Conservation (phyloP, 2,888 invertebrate species). For the Tachina lurida region DNA sequence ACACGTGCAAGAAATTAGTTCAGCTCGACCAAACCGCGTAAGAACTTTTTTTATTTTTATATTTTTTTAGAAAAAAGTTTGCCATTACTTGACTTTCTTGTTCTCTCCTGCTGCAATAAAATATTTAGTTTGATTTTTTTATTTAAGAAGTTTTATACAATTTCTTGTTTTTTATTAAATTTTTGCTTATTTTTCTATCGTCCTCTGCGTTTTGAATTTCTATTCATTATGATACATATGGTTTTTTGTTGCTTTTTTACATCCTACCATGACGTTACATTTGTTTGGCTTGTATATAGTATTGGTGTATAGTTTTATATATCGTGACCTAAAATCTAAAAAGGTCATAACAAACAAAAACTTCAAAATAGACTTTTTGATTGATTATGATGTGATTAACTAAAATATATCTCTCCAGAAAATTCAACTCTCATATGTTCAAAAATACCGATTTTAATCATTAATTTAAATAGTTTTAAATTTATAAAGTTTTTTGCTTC, state of each 20-base stretch:
- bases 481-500: no score
- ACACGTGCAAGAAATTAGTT: conserved; percentile 70
- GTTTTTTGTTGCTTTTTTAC: background rate
- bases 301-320: background rate
- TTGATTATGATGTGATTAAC: no score
- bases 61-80: conserved; percentile 31
- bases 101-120: background rate
- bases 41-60: conserved; percentile 48
- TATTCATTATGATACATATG: conserved; percentile 56
- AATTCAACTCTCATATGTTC: no score
- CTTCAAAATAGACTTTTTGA: no score
- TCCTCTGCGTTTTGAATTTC: conserved; percentile 29
- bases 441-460: no score
- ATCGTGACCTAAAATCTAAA: no score
- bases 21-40: conserved; percentile 58
- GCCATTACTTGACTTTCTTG: background rate
- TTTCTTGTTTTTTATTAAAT: background rate
- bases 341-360: no score
- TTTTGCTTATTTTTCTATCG: conserved; percentile 1
- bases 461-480: no score
- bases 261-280: conserved; percentile 8
- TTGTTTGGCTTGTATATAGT: background rate
- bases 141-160: conserved; percentile 27
- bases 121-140: conserved; percentile 13
- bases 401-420: no score